These are phyloP conservation scores for Sylvia atricapilla DNA, from an alignment of 2,113 vertebrate species.

Conservation along the genomic window DNA sequence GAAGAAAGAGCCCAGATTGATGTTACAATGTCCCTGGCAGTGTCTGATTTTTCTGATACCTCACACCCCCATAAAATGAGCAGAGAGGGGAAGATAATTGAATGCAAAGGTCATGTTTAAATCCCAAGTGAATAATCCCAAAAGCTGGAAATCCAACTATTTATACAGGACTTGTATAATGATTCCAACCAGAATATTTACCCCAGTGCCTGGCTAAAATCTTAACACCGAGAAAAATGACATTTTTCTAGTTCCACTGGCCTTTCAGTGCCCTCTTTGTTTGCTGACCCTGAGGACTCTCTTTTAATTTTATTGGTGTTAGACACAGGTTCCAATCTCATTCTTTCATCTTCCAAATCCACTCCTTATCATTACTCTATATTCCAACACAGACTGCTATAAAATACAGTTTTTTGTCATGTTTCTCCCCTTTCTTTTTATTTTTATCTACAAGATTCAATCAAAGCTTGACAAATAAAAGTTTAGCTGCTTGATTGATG, in stretches of 20 bases:
- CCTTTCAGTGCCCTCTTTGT: not conserved
- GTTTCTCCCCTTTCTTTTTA: conserved; percentile 12
- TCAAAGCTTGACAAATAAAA: conserved; percentile 52
- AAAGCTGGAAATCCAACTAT: not conserved
- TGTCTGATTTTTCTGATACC: not conserved
- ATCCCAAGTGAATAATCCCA: not conserved
- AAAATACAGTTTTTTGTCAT: conserved; percentile 17
- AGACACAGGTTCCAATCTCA: conserved; percentile 18
- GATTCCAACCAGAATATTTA: not conserved
- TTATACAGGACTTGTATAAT: not conserved
- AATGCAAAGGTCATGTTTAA: not conserved
- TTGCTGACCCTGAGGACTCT: not conserved
- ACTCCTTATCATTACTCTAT: conserved; percentile 1
- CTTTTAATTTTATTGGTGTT: not conserved
- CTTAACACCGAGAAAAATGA: not conserved
- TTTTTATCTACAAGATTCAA: conserved; percentile 35
- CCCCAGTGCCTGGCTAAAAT: not conserved
- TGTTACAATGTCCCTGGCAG: not conserved
- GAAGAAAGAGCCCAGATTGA: not conserved
- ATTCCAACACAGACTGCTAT: conserved; percentile 17
- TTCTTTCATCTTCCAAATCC: conserved; percentile 49
- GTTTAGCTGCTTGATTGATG: conserved; percentile 35
- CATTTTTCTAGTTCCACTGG: not conserved
- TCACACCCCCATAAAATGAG: not conserved
- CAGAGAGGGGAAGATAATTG: not conserved